Percentiles rank a stretch among this genome's conserved stretches.
phyloP scores from a whole-genome alignment of 2,113 vertebrate species.

The Brachyhypopomus occidentalis region DNA sequence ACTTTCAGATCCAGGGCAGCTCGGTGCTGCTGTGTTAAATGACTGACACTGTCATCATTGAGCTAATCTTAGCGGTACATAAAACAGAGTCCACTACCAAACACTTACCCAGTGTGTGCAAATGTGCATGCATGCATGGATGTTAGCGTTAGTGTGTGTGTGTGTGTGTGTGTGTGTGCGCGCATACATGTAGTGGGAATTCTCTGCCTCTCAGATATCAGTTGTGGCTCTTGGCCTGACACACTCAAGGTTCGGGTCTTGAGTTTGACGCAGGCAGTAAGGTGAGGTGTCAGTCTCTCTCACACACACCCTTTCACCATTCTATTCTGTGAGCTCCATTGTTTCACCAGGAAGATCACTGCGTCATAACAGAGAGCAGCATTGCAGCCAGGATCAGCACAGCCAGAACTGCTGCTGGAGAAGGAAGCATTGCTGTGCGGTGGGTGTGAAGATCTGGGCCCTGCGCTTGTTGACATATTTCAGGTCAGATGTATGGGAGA shows the following conservation, averaged over 20 bases:
- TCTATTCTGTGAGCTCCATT: not conserved
- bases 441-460: not conserved
- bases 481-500: not conserved
- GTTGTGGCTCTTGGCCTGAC: not conserved
- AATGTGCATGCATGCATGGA: conserved; percentile 20
- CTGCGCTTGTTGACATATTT: conserved; percentile 4
- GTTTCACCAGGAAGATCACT: not conserved
- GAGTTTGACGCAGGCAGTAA: not conserved
- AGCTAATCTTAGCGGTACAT: conserved; percentile 43
- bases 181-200: not conserved
- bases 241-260: not conserved
- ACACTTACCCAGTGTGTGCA: not conserved
- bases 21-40: conserved; percentile 29
- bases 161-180: conserved; percentile 30
- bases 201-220: conserved; percentile 13
- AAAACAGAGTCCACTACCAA: conserved; percentile 4
- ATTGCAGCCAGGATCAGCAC: not conserved
- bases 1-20: conserved; percentile 7
- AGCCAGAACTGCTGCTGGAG: not conserved
- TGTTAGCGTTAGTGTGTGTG: conserved; percentile 5
- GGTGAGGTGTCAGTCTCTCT: not conserved
- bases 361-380: not conserved
- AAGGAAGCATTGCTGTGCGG: not conserved
- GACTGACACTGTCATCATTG: conserved; percentile 45
- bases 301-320: not conserved